Evolutionary conservation across 2,113 vertebrate genomes (phyloP), one percentile per base, ranked within the genome.

Genomic region (Falco punctatus): DNA sequence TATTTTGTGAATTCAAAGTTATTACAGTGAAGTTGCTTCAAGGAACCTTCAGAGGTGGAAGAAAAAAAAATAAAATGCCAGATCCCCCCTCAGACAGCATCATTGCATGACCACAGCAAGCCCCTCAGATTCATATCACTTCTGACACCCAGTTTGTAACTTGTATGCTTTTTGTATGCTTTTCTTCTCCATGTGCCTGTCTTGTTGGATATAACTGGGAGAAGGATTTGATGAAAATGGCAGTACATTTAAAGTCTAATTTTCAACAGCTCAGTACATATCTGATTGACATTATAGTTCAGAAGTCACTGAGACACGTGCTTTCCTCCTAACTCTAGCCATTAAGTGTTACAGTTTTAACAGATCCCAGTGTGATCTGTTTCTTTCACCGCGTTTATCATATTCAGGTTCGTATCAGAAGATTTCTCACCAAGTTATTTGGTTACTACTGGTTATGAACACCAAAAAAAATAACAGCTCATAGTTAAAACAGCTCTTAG

Each of bases 11-110:
- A 92, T 94, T 92, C 58, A 69, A 96, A 80, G 46, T 97, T 94
- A 96, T 85, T 96, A 97, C 91, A 94, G 80, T 92, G 96, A 93
- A 94, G 83, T 96, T 91, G 83, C 66, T 89, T 94, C 92, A 96
- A 91, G 95, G 97, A 98, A 94, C 30, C 78, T 90, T 88, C 84
- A 90, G 14, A 97, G 66, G 94, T 67, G 59, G 40, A 96, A 96
- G 64, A 51, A 96, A 95, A 92, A 73, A 93, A 93, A 89, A 64
- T 19, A 96, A 94, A 96, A 95, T 57, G 66, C 52, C 87, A 81
- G 88, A 71, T 73, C 49, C 48, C 77, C 57, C 81, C 75, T 88
- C 67, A 86, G 69, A 94, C 44, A 84, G 49, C 48, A 73, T 65
- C 94, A 64, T 85, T 87, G 38, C 59, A 88, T 86, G 69, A 97